A percentile compares a stretch with the other conserved stretches of the same genome.
phyloP scores from a whole-genome alignment of 1,140 invertebrate genomes.

The Drosophila pseudoobscura region DNA sequence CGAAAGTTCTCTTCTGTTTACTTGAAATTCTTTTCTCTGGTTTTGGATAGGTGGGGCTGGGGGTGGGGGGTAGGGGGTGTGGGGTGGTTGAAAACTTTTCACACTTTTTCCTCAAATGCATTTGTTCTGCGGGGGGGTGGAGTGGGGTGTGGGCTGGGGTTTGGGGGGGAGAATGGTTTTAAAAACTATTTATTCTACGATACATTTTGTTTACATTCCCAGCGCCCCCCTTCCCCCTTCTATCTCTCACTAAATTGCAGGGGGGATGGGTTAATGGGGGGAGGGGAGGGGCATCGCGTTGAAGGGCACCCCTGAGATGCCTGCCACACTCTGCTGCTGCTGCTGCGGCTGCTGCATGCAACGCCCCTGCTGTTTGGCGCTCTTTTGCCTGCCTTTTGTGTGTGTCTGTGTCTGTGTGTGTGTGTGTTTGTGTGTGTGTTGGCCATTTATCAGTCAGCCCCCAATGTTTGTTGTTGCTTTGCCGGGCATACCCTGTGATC shows the following conservation, averaged over 20 bases:
- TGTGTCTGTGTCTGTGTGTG: slow-evolving; percentile 5
- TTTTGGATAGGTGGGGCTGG: too few species aligned
- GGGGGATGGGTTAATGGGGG: slow-evolving; percentile 19
- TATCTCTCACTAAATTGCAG: slow-evolving; percentile 58
- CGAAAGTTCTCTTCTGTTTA: slow-evolving; percentile 62
- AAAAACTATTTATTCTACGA: slow-evolving; percentile 77
- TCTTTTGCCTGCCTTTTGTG: slow-evolving; percentile 32
- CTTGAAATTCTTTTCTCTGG: slow-evolving; percentile 35
- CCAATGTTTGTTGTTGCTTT: slow-evolving; percentile 42
- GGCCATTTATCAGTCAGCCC: slow-evolving; percentile 70
- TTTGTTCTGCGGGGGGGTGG: slow-evolving; percentile 14
- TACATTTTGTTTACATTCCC: slow-evolving; percentile 62
- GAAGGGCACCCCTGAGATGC: slow-evolving; percentile 61
- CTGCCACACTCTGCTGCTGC: background rate
- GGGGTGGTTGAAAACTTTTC: slow-evolving; percentile 11
- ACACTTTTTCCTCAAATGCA: slow-evolving; percentile 14
- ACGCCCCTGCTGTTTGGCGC: background rate
- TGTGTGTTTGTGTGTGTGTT: slow-evolving; percentile 27
- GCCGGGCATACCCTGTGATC: background rate
- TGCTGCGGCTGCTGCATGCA: too few species aligned
- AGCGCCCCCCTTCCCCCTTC: slow-evolving; percentile 25
- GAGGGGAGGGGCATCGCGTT: slow-evolving; percentile 10
- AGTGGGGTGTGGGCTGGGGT: too few species aligned
- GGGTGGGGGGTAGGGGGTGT: too few species aligned
- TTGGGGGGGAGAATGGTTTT: slow-evolving; percentile 41